Evolutionary conservation across 2,888 invertebrate species (phyloP).

Genomic region (Xanthia togata): DNA sequence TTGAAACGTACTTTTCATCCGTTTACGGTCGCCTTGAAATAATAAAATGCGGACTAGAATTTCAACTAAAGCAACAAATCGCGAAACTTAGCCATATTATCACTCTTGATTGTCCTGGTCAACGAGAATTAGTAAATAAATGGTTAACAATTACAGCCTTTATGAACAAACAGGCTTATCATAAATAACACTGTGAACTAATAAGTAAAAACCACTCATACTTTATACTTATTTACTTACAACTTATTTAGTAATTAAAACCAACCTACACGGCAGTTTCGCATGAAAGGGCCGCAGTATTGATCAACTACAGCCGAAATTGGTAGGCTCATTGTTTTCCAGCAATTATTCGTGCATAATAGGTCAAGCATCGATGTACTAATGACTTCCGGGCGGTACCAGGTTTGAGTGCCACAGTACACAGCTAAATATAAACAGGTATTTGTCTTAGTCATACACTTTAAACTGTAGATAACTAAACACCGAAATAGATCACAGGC

Average conservation of each 20-base stretch:
- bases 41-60: slow-evolving; percentile 4
- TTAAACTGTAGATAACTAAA: slow-evolving; percentile 63
- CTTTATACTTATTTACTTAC: slow-evolving; percentile 35
- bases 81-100: not conserved
- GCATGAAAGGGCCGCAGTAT: slow-evolving; percentile 43
- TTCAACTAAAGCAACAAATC: not conserved
- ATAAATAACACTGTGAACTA: not conserved
- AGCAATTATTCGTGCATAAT: slow-evolving; percentile 77
- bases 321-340: slow-evolving; percentile 72
- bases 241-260: slow-evolving; percentile 46
- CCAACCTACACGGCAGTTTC: slow-evolving; percentile 37
- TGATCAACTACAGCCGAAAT: slow-evolving; percentile 52
- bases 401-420: slow-evolving; percentile 71
- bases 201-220: slow-evolving; percentile 28
- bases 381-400: slow-evolving; percentile 80
- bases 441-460: slow-evolving; percentile 67
- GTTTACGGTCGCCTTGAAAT: not conserved
- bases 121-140: not conserved
- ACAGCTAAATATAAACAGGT: slow-evolving; percentile 77
- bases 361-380: slow-evolving; percentile 78
- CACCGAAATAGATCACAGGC: slow-evolving; percentile 70
- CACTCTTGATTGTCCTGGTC: not conserved
- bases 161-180: not conserved
- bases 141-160: not conserved
- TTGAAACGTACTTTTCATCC: slow-evolving; percentile 19